Conservation (phyloP, 2,113 vertebrate genomes). For the Parus major region DNA sequence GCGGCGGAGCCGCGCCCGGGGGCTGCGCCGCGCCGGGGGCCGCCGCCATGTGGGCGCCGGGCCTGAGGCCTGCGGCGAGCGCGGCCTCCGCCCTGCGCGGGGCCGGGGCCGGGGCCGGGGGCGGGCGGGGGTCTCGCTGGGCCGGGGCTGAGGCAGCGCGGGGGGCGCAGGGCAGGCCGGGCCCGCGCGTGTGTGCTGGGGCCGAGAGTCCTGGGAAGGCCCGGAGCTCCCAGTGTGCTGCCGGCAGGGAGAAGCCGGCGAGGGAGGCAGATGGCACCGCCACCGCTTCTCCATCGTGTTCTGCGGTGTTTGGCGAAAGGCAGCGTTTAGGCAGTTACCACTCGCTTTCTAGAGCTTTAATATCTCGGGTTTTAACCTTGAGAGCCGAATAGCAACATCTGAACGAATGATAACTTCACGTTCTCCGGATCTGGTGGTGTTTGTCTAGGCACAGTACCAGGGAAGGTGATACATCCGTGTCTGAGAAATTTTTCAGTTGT, state of each 20-base stretch:
- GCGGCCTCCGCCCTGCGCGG: too few relatives aligned
- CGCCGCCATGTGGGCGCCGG: too few relatives aligned
- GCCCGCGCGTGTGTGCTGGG: neutral
- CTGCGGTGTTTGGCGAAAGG: accelerated
- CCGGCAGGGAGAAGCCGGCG: neutral
- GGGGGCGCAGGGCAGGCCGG: neutral
- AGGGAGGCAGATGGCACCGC: too few relatives aligned
- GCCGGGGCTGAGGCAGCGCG: neutral
- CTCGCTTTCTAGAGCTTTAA: neutral
- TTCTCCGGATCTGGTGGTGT: accelerated
- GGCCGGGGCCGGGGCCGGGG: too few relatives aligned
- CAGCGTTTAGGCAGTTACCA: neutral
- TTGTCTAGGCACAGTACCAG: neutral
- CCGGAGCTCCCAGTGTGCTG: neutral
- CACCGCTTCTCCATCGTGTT: accelerated
- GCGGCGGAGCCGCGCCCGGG: too few relatives aligned
- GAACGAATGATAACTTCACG: accelerated
- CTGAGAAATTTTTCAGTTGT: too few relatives aligned
- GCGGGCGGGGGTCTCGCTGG: neutral
- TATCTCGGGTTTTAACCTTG: neutral
- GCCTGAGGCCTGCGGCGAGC: too few relatives aligned
- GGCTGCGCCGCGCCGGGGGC: too few relatives aligned
- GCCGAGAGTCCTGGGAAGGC: neutral
- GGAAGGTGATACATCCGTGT: neutral
- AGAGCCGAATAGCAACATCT: neutral